phyloP scores from a whole-genome alignment of 35 echinoderm and acorn worm genomes.

The Anneissia japonica region DNA sequence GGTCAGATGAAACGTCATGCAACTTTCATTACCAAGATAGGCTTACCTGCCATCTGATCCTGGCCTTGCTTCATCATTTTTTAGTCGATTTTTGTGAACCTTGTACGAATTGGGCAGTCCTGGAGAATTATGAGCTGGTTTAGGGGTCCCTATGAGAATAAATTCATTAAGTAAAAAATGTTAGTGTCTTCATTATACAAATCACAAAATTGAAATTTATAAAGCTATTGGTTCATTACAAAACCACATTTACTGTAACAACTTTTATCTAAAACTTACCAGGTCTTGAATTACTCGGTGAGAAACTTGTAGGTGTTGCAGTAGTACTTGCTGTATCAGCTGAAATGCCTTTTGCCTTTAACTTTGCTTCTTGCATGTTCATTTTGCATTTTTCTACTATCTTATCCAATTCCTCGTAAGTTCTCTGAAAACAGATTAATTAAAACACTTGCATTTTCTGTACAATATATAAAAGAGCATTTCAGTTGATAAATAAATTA shows the following conservation, averaged over 20 bases:
- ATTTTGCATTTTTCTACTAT: conserved; percentile 66
- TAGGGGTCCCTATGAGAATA: conserved; percentile 50
- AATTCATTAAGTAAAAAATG: neutral
- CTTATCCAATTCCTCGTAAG: conserved; percentile 73
- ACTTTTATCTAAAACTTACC: conserved; percentile 33
- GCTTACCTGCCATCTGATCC: neutral
- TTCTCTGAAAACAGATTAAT: conserved; percentile 44
- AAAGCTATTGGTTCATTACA: neutral
- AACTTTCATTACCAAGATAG: no score
- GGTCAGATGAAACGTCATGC: no score
- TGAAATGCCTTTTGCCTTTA: conserved; percentile 66
- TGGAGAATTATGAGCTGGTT: conserved; percentile 46
- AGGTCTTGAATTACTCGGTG: conserved; percentile 72
- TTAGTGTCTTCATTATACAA: neutral
- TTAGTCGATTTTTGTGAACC: conserved; percentile 20
- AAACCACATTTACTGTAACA: neutral
- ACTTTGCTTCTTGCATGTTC: conserved; percentile 70
- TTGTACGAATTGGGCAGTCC: conserved; percentile 60
- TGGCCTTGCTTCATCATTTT: conserved; percentile 13
- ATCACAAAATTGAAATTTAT: neutral
- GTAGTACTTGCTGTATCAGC: conserved; percentile 33
- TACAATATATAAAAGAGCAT: no score
- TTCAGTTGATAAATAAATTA: no score
- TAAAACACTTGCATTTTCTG: no score
- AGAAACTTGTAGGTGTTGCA: conserved; percentile 82